Conservation (phyloP, 2,888 invertebrate genomes). For the Esperia sulphurella region DNA sequence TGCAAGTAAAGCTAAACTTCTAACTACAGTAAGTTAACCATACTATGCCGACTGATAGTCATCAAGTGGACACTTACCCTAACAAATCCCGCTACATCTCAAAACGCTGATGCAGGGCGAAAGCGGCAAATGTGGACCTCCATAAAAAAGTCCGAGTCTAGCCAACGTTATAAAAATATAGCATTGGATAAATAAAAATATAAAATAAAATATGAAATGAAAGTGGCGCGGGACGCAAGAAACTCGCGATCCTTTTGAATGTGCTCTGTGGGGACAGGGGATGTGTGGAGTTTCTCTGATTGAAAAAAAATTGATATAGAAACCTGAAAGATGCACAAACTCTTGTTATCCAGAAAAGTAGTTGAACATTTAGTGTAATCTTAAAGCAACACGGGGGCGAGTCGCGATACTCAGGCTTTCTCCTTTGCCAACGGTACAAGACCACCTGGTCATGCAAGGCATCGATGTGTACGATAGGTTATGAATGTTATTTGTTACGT, state of each 20-base stretch:
- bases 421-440: no score
- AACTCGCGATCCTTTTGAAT: conserved; percentile 74
- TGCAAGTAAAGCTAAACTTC: background rate
- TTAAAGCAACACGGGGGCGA: no score
- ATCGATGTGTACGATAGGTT: no score
- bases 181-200: conserved; percentile 71
- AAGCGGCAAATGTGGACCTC: conserved; percentile 31
- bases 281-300: background rate
- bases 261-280: conserved; percentile 48
- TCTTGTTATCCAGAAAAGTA: no score
- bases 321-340: no score
- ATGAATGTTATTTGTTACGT: no score
- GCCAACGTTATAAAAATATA: conserved; percentile 68
- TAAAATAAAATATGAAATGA: conserved; percentile 76
- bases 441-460: no score
- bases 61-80: conserved; percentile 26
- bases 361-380: no score
- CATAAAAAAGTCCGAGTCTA: conserved; percentile 60
- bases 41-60: conserved; percentile 2
- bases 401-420: no score
- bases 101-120: conserved; percentile 41
- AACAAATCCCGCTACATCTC: conserved; percentile 23
- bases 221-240: conserved; percentile 74
- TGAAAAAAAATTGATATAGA: no score
- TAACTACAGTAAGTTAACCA: background rate